These are phyloP conservation scores for Saccostrea echinata DNA, from an alignment of 1,140 invertebrate genomes.

Conservation along the genomic window DNA sequence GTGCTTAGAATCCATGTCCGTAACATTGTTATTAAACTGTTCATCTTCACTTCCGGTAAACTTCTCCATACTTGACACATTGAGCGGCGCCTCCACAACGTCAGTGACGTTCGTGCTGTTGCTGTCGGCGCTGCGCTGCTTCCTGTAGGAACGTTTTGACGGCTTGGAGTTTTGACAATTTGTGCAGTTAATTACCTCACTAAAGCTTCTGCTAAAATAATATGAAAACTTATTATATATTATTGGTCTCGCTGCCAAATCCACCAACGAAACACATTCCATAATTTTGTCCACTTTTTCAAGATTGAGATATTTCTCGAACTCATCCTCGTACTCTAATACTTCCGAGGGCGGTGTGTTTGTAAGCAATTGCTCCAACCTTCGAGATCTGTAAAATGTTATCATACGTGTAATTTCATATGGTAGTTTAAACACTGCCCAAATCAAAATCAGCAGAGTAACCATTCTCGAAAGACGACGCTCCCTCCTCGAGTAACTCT, in stretches of 20 bases:
- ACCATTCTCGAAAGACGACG: slow-evolving; percentile 71
- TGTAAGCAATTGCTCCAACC: neutral
- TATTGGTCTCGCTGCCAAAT: slow-evolving; percentile 53
- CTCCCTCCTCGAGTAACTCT: slow-evolving; percentile 72
- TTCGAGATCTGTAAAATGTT: slow-evolving; percentile 60
- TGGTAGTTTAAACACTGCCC: slow-evolving; percentile 70
- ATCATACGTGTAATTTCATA: slow-evolving; percentile 65
- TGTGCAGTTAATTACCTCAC: slow-evolving; percentile 60
- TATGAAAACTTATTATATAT: slow-evolving; percentile 59
- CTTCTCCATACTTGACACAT: neutral
- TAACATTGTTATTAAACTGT: neutral
- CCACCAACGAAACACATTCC: slow-evolving; percentile 47
- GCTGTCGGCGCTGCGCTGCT: slow-evolving; percentile 12
- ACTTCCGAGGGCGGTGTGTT: slow-evolving; percentile 22
- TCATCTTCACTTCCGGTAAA: slow-evolving; percentile 26
- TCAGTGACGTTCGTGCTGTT: neutral
- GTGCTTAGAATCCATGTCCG: neutral
- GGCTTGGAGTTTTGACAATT: slow-evolving; percentile 39
- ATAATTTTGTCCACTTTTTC: slow-evolving; percentile 43
- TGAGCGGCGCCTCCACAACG: neutral
- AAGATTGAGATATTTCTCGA: slow-evolving; percentile 36
- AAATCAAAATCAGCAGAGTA: slow-evolving; percentile 65
- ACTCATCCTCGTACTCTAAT: neutral
- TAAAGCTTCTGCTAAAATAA: slow-evolving; percentile 60
- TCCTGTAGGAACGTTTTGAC: neutral